Conservation (phyloP, 2,888 invertebrate species). For the Leptinotarsa rubiginosa region DNA sequence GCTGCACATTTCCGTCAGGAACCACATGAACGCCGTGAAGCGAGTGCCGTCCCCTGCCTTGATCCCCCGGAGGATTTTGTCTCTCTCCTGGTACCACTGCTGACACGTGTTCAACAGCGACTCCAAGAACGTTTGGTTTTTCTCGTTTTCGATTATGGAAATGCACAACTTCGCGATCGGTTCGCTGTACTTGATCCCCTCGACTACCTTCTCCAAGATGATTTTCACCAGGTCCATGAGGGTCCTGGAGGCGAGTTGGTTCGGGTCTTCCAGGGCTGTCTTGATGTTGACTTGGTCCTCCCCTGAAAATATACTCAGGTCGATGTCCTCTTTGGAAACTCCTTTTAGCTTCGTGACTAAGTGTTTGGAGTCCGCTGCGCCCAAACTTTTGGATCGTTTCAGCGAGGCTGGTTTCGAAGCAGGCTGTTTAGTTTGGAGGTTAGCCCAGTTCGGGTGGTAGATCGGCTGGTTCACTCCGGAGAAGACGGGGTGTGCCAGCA, state of each 20-base stretch:
- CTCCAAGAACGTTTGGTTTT: constrained; percentile 89
- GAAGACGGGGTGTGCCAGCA: constrained; percentile 64
- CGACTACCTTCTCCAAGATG: constrained; percentile 83
- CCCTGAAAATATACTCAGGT: constrained; percentile 79
- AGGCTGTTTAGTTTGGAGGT: constrained; percentile 58
- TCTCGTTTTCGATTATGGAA: constrained; percentile 88
- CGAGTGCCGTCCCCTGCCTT: constrained; percentile 73
- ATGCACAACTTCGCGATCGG: constrained; percentile 88
- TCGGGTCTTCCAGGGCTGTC: constrained; percentile 85
- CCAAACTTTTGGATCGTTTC: constrained; percentile 86
- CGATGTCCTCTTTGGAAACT: constrained; percentile 76
- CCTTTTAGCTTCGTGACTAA: constrained; percentile 77
- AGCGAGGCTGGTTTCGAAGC: constrained; percentile 57
- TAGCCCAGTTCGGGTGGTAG: constrained; percentile 49
- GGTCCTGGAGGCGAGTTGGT: constrained; percentile 77
- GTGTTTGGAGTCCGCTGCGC: constrained; percentile 79
- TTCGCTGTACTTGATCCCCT: constrained; percentile 81
- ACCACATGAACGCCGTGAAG: constrained; percentile 88
- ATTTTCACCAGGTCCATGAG: constrained; percentile 89
- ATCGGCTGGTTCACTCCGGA: constrained; percentile 62
- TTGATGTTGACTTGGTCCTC: constrained; percentile 81
- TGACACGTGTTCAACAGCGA: constrained; percentile 89
- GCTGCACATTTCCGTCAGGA: constrained; percentile 91
- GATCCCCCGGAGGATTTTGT: constrained; percentile 71
- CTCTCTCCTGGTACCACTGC: constrained; percentile 85